Evolutionary conservation across 2,113 vertebrate genomes (phyloP).

Genomic region (Thomomys bottae): DNA sequence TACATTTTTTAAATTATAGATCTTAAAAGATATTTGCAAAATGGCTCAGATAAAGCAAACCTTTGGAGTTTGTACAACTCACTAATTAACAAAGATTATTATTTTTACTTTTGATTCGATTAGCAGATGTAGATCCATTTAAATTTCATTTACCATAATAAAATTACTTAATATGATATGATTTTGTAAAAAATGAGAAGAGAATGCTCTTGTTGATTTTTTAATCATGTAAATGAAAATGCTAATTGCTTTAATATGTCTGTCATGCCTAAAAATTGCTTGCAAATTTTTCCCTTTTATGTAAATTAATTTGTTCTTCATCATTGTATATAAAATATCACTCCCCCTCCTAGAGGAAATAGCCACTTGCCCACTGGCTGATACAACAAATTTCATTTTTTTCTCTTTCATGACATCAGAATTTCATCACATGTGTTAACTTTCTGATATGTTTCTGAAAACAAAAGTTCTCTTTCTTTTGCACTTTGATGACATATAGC

Average conservation of each 20-base stretch:
- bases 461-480: neutral
- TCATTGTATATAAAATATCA: neutral
- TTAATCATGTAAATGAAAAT: neutral
- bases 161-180: neutral
- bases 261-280: neutral
- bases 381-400: neutral
- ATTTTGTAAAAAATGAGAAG: slow-evolving; percentile 24
- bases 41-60: neutral
- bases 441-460: neutral
- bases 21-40: neutral
- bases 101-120: neutral
- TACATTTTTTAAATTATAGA: neutral
- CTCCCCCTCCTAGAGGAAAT: neutral
- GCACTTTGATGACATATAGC: neutral
- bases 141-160: neutral
- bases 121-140: neutral
- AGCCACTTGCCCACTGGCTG: neutral
- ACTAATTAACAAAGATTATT: neutral
- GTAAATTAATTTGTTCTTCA: neutral
- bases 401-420: neutral
- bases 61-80: neutral
- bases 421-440: neutral
- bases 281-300: neutral
- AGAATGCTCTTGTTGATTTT: neutral
- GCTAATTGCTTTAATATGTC: neutral